Conservation (phyloP, 2,797 vertebrate genomes). For the Botia almorhae region DNA sequence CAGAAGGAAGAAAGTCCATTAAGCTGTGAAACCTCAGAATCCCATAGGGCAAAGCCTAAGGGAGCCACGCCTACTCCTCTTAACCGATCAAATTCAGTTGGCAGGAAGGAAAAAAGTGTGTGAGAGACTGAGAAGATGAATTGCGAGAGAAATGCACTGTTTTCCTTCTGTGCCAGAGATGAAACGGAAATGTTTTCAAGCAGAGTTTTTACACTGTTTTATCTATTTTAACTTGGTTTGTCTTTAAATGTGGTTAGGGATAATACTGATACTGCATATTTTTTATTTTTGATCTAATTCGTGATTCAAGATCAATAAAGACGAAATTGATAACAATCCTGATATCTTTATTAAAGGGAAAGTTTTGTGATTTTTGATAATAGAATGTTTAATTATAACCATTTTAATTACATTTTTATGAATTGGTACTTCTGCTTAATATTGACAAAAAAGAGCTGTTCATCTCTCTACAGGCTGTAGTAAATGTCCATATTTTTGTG, state of each 20-base stretch:
- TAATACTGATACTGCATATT: background rate
- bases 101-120: conserved; percentile 45
- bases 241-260: background rate
- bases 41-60: conserved; percentile 50
- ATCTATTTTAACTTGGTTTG: conserved; percentile 1
- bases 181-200: conserved; percentile 54
- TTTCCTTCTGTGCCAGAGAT: conserved; percentile 47
- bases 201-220: conserved; percentile 31
- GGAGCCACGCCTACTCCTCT: conserved; percentile 55
- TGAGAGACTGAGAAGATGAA: conserved; percentile 37
- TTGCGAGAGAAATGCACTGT: conserved; percentile 44
- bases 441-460: background rate
- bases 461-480: too few relatives aligned
- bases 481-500: background rate
- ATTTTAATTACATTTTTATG: too few relatives aligned
- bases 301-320: too few relatives aligned
- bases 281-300: too few relatives aligned
- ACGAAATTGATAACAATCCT: too few relatives aligned
- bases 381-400: too few relatives aligned
- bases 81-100: conserved; percentile 70
- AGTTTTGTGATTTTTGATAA: too few relatives aligned
- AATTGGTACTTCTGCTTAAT: background rate
- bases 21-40: conserved; percentile 59
- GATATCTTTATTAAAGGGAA: too few relatives aligned
- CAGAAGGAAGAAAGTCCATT: conserved; percentile 57